Evolutionary conservation across 2,888 invertebrate genomes (phyloP).

Genomic region (Catotricha subobsoleta): DNA sequence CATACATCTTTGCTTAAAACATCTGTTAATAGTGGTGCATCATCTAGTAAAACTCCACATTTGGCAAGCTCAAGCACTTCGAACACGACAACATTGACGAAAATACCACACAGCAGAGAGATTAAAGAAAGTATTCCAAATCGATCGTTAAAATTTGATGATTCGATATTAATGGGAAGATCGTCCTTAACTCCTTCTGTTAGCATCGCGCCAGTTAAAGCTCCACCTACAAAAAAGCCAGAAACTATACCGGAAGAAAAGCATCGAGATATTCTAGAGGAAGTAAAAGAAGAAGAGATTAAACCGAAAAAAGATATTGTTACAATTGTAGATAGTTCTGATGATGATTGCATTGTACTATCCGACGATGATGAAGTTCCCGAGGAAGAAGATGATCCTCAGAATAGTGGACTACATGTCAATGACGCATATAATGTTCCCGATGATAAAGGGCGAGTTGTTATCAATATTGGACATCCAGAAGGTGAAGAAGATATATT

Average conservation of each 20-base stretch:
- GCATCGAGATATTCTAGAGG: background rate
- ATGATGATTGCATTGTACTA: constrained; percentile 62
- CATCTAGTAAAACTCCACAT: constrained; percentile 18
- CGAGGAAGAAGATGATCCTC: constrained; percentile 65
- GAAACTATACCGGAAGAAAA: too few relatives aligned
- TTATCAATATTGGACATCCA: constrained; percentile 86
- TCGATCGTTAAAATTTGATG: background rate
- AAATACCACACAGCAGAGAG: constrained; percentile 24
- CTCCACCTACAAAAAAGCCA: too few relatives aligned
- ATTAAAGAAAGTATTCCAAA: constrained; percentile 15
- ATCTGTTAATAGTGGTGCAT: background rate
- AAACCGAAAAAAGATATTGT: constrained; percentile 30
- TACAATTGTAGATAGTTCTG: constrained; percentile 57
- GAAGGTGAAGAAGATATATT: constrained; percentile 81
- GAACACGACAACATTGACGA: constrained; percentile 22
- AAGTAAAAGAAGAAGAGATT: constrained; percentile 1
- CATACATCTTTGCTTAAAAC: constrained; percentile 30
- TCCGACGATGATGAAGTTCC: constrained; percentile 66
- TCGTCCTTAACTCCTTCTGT: constrained; percentile 29
- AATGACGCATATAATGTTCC: constrained; percentile 82
- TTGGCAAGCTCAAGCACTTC: constrained; percentile 17
- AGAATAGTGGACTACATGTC: constrained; percentile 83
- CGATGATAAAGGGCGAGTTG: constrained; percentile 78
- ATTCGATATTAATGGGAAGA: background rate
- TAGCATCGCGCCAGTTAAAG: constrained; percentile 31